phyloP scores from a whole-genome alignment of 2,888 invertebrate species.

The Leptinotarsa peninsularis region DNA sequence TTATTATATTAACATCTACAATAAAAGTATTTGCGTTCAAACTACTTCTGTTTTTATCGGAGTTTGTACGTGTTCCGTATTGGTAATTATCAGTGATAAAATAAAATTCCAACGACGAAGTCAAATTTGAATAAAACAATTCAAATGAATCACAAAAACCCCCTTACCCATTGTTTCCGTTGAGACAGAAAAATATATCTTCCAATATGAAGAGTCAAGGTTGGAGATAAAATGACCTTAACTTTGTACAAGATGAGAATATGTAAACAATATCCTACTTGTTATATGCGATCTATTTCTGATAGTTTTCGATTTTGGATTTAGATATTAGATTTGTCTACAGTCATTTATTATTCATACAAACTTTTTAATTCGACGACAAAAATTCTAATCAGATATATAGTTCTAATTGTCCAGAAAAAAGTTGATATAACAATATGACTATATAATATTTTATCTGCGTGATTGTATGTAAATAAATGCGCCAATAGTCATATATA shows the following conservation, averaged over 20 bases:
- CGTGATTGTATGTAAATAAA: slow-evolving; percentile 8
- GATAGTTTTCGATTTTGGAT: background rate
- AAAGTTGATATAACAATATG: background rate
- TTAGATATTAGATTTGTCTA: no score
- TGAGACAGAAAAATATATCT: background rate
- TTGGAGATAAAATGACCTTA: background rate
- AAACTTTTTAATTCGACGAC: background rate
- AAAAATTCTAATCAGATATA: background rate
- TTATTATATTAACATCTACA: background rate
- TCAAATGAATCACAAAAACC: background rate
- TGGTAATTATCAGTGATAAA: background rate
- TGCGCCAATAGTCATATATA: background rate
- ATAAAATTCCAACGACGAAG: background rate
- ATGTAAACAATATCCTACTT: slow-evolving; percentile 10
- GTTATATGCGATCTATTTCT: background rate
- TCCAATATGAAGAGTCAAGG: slow-evolving; percentile 9
- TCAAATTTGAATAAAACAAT: background rate
- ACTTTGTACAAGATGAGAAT: slow-evolving; percentile 14
- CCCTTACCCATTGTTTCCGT: background rate
- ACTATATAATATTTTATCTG: background rate
- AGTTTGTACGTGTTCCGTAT: slow-evolving; percentile 5
- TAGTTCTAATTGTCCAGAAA: no score
- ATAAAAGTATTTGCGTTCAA: background rate
- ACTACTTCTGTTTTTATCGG: background rate
- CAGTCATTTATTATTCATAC: no score